Conservation (phyloP, 2,797 vertebrate species). For the Denticeps clupeoides region DNA sequence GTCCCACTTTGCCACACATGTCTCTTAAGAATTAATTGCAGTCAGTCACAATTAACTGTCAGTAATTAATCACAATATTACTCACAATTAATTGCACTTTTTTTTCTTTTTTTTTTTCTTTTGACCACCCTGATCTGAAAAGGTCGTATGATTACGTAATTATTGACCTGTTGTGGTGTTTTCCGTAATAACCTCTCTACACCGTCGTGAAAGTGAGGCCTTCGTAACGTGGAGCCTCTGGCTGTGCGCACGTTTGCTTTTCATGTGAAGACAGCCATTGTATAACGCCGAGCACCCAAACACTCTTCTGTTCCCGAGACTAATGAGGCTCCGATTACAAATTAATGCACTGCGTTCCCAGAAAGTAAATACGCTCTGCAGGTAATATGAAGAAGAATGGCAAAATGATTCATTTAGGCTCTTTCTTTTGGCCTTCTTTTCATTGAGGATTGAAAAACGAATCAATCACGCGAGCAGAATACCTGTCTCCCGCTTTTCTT, state of each 20-base stretch:
- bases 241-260: too few relatives aligned
- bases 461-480: not conserved
- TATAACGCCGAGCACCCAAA: too few relatives aligned
- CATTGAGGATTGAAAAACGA: not conserved
- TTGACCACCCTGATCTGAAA: not conserved
- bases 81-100: too few relatives aligned
- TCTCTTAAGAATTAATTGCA: too few relatives aligned
- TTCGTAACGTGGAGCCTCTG: too few relatives aligned
- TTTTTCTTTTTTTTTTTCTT: not conserved
- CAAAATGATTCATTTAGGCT: not conserved
- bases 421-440: not conserved
- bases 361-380: not conserved
- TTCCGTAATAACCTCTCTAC: too few relatives aligned
- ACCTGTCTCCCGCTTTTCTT: not conserved
- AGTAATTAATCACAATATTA: too few relatives aligned
- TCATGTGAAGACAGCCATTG: too few relatives aligned
- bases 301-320: not conserved
- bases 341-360: not conserved
- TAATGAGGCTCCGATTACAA: conserved; percentile 1
- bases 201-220: too few relatives aligned
- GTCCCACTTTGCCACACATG: too few relatives aligned
- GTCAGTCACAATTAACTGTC: too few relatives aligned
- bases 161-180: too few relatives aligned
- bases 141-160: not conserved
- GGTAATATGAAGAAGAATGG: not conserved